A percentile compares a stretch with the other conserved stretches of the same genome.
These are phyloP conservation scores for Mionectes olivaceus DNA, from an alignment of 2,797 vertebrate species.

Conservation along the genomic window DNA sequence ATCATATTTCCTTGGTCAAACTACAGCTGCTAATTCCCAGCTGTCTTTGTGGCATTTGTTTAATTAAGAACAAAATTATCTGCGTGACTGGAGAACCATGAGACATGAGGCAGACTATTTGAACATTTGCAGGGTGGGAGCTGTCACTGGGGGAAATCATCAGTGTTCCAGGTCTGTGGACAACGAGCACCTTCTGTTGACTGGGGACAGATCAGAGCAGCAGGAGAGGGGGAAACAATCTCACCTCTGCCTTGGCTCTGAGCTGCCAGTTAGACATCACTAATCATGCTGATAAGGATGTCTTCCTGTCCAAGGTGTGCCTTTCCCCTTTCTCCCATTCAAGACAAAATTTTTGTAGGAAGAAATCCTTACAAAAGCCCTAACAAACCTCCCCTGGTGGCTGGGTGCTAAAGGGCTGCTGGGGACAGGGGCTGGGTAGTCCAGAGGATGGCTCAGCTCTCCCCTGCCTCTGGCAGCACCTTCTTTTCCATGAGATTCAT, in stretches of 20 bases:
- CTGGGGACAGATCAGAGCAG: not conserved
- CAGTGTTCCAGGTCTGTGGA: fast-evolving
- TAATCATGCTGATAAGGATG: fast-evolving
- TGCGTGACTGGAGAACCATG: not conserved
- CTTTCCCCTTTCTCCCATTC: not conserved
- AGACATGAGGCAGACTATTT: not conserved
- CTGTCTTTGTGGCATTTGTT: constrained; percentile 26
- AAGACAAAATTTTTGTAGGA: not conserved
- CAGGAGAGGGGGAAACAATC: not conserved
- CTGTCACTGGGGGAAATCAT: not conserved
- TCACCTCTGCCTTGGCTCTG: fast-evolving
- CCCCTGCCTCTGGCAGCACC: not conserved
- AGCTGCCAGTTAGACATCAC: fast-evolving
- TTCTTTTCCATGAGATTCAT: fast-evolving
- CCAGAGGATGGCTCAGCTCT: not conserved
- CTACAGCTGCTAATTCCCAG: constrained; percentile 35
- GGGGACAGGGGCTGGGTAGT: not conserved
- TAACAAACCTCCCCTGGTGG: too few relatives aligned
- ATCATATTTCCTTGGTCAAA: constrained; percentile 9
- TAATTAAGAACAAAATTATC: constrained; percentile 32
- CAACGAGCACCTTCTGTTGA: not conserved
- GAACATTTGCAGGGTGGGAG: not conserved
- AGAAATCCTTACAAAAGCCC: not conserved
- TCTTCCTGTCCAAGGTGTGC: fast-evolving
- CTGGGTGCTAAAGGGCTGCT: not conserved